These are phyloP conservation scores for Pseudomyrmex gracilis DNA, from an alignment of 1,140 invertebrate species.

Conservation along the genomic window DNA sequence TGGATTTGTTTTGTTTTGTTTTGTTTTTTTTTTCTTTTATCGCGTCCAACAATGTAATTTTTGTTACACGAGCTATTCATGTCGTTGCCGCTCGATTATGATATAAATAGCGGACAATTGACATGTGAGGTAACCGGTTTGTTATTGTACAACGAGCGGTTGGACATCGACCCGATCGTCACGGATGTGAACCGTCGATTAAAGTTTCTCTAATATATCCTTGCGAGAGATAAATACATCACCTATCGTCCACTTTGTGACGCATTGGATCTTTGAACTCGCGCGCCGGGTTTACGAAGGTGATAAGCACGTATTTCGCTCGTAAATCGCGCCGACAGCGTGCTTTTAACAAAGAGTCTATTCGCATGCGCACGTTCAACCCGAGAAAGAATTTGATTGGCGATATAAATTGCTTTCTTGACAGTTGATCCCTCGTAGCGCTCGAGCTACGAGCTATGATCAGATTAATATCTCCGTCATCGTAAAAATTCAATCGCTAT, in stretches of 20 bases:
- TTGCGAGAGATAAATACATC: neutral
- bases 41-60: neutral
- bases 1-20: constrained; percentile 18
- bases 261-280: constrained; percentile 39
- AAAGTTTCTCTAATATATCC: constrained; percentile 10
- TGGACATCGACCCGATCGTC: constrained; percentile 3
- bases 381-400: constrained; percentile 9
- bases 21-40: neutral
- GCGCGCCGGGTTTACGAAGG: neutral
- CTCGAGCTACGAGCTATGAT: neutral
- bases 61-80: constrained; percentile 13
- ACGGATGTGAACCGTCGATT: constrained; percentile 22
- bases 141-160: neutral
- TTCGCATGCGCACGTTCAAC: constrained; percentile 7
- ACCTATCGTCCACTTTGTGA: neutral
- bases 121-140: constrained; percentile 42
- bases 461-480: neutral
- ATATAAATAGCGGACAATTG: constrained; percentile 46
- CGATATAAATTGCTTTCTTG: neutral
- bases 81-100: constrained; percentile 31
- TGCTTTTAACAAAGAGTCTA: constrained; percentile 13
- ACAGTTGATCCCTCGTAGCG: neutral
- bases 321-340: constrained; percentile 34
- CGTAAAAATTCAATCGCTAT: neutral
- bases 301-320: constrained; percentile 24